Conservation (phyloP, 92 coral and sea anemone genomes). For the Epizoanthus rinbou region DNA sequence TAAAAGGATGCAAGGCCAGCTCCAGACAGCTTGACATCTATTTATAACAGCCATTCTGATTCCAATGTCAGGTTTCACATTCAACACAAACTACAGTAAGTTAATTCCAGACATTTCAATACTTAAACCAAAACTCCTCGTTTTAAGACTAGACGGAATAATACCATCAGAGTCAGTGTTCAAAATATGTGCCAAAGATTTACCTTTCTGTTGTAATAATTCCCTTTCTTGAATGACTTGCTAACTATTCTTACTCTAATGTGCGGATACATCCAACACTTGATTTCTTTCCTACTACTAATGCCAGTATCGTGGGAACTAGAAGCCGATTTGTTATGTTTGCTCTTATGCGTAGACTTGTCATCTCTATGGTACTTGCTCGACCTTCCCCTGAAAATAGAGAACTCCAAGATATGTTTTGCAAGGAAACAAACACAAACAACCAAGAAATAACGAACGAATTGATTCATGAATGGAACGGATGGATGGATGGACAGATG, state of each 20-base stretch:
- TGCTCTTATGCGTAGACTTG: slow-evolving; percentile 18
- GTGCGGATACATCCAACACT: slow-evolving; percentile 93
- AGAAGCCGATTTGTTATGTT: slow-evolving; percentile 36
- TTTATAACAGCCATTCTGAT: too few relatives aligned
- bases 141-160: too few relatives aligned
- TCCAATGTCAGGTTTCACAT: too few relatives aligned
- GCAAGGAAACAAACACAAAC: neutral
- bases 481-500: too few relatives aligned
- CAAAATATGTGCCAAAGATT: neutral
- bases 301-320: slow-evolving; percentile 26
- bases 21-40: too few relatives aligned
- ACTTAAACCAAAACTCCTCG: too few relatives aligned
- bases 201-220: slow-evolving; percentile 90
- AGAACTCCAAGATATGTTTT: neutral
- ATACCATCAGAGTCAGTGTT: too few relatives aligned
- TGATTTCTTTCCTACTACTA: slow-evolving; percentile 34
- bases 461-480: too few relatives aligned
- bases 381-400: neutral
- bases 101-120: too few relatives aligned
- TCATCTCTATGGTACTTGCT: slow-evolving; percentile 35
- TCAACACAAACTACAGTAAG: too few relatives aligned
- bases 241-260: slow-evolving; percentile 90
- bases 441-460: too few relatives aligned
- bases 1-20: too few relatives aligned
- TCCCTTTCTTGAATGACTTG: slow-evolving; percentile 88